These are phyloP conservation scores for Pterobdella sp. DNA, from an alignment of 2,888 invertebrate genomes.

Conservation along the genomic window DNA sequence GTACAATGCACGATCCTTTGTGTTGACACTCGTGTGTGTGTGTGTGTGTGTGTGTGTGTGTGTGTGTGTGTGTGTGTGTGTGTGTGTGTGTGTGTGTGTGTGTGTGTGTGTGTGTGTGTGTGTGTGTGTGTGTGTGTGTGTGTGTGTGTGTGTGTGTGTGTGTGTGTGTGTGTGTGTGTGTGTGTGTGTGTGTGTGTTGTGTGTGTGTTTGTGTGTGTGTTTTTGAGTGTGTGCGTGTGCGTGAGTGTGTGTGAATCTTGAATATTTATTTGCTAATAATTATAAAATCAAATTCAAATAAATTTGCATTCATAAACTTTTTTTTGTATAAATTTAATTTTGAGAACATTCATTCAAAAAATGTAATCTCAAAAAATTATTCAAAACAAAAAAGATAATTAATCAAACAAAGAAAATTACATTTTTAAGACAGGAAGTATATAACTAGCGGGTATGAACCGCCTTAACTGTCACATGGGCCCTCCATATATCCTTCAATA, in stretches of 20 bases:
- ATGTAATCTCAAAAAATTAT: too few relatives aligned
- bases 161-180: slow-evolving; percentile 14
- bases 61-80: slow-evolving; percentile 8
- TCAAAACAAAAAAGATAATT: neutral
- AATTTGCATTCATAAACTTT: too few relatives aligned
- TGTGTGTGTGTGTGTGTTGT: slow-evolving; percentile 9
- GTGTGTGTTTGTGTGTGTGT: slow-evolving; percentile 4
- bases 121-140: slow-evolving; percentile 18
- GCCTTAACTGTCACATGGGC: too few relatives aligned
- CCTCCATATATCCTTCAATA: too few relatives aligned
- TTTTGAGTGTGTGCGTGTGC: neutral
- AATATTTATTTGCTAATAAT: neutral
- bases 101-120: slow-evolving; percentile 15
- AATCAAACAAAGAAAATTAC: neutral
- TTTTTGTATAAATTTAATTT: too few relatives aligned
- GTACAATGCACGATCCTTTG: neutral
- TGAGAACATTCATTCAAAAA: too few relatives aligned
- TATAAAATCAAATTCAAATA: neutral
- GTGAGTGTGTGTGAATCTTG: neutral
- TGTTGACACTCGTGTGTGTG: neutral
- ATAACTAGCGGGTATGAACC: too few relatives aligned
- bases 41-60: slow-evolving; percentile 3
- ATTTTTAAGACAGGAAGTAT: too few relatives aligned
- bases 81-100: slow-evolving; percentile 2
- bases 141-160: slow-evolving; percentile 22